Base-by-base conservation (phyloP, 2,888 invertebrate species). In the Apotomis turbidana region DNA sequence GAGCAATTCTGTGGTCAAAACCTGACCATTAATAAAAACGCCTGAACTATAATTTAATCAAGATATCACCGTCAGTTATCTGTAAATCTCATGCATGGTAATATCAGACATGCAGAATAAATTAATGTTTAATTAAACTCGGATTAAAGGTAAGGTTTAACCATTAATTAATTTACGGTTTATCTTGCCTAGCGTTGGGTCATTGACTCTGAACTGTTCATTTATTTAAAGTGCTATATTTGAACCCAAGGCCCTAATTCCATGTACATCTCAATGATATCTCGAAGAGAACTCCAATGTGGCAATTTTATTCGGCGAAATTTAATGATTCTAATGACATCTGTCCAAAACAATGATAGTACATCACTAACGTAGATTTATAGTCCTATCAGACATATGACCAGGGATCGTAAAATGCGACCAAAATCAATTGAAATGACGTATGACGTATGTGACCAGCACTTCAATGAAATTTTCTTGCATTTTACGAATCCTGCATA, bases 91-190 rank as follows among this genome's bases (percentile, higher is more conserved):
- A 71, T 62, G 58, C 68, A 68, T 59, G 59, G 44, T 38, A 54
- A 68, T 62, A 49, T 54, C 57, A 51, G 51, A 66, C 68, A 62
- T 68, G 58, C 52, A 46, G 62, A 63, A 63, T 63, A 63, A 61
- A 72, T 68, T 36, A 51, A 68, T 52, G 62, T 62, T 68, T 63
- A 52, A 72, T 68, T 72, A n/a, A 68, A 67, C 62, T 44, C 10
- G 62, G 58, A 58, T 63, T 57, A 44, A 61, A 55, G 8, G 61
- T 46, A 38, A 12, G 49, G 61, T 61, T 67, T 51, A 51, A 57
- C 61, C 15, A 41, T 57, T 67, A 55, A 67, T 67, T 71, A 71
- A 67, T 67, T 67, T 57, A 51, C 51, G 38, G 59, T 15, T 61
- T 51, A 61, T 27, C 67, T 61, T 68, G 64, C 55, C 44, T 41